Evolutionary conservation across 2,113 vertebrate species (phyloP).

Genomic region (Osmerus eperlanus): DNA sequence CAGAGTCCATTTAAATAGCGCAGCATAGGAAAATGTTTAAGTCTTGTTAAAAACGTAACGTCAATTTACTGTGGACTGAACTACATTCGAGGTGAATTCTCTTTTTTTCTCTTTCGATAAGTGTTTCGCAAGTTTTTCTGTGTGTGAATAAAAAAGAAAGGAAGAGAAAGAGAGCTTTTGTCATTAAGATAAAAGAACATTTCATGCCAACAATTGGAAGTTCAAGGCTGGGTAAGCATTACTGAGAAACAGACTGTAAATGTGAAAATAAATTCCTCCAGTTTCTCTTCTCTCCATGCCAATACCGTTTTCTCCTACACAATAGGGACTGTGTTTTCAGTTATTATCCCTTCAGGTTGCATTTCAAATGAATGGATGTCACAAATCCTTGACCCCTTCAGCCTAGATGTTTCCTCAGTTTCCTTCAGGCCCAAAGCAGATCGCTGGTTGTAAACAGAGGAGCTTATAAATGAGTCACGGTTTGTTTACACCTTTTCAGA

Average conservation of each 20-base stretch:
- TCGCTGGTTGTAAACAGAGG: background rate
- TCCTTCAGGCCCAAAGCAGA: conserved; percentile 10
- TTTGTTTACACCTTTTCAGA: too few species aligned
- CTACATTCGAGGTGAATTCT: background rate
- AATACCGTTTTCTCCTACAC: too few species aligned
- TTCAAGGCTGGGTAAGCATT: too few species aligned
- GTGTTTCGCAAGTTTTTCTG: background rate
- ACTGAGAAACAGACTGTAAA: background rate
- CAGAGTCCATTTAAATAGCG: background rate
- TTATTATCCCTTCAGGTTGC: conserved; percentile 9
- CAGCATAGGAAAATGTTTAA: background rate
- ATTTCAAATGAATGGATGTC: conserved; percentile 18
- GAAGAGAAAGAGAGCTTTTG: background rate
- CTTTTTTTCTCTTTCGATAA: background rate
- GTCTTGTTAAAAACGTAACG: background rate
- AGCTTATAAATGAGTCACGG: too few species aligned
- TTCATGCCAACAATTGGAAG: too few species aligned
- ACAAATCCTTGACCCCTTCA: conserved; percentile 27
- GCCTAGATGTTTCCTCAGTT: conserved; percentile 8
- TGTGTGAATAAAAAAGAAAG: background rate
- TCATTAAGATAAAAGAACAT: background rate
- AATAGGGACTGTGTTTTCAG: conserved; percentile 7
- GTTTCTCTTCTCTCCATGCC: background rate
- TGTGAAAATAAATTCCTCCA: background rate
- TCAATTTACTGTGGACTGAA: background rate